These are phyloP conservation scores for Pedetes capensis DNA, from an alignment of 2,113 vertebrate species.

Conservation along the genomic window DNA sequence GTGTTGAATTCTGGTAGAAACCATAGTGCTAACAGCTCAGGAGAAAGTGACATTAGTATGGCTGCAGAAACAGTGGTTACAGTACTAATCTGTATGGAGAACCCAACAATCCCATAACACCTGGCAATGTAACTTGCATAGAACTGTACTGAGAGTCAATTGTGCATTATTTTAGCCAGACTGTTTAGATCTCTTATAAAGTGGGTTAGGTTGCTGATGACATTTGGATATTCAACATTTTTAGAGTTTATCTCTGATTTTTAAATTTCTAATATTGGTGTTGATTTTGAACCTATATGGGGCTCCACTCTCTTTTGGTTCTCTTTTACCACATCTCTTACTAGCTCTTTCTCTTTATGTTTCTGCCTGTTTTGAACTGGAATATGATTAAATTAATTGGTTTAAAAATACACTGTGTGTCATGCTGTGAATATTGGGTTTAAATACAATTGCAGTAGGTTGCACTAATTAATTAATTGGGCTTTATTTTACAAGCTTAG, in stretches of 20 bases:
- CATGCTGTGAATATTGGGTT: constrained; percentile 74
- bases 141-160: background rate
- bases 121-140: background rate
- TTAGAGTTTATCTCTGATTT: background rate
- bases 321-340: constrained; percentile 22
- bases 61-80: background rate
- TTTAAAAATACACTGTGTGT: constrained; percentile 74
- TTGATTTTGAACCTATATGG: background rate
- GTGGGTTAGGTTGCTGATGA: background rate
- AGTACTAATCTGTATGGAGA: background rate
- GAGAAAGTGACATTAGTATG: background rate
- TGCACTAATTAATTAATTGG: constrained; percentile 76
- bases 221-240: background rate
- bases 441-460: constrained; percentile 76
- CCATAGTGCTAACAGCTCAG: background rate
- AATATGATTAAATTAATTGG: constrained; percentile 73
- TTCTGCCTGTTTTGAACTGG: constrained; percentile 43
- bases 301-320: background rate
- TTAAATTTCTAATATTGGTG: constrained; percentile 9
- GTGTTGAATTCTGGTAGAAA: background rate
- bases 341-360: constrained; percentile 57
- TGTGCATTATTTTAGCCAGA: background rate
- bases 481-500: constrained; percentile 73
- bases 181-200: background rate
- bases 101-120: background rate